Conservation (phyloP, 2,888 invertebrate species). For the Lasioglossum figueresi region DNA sequence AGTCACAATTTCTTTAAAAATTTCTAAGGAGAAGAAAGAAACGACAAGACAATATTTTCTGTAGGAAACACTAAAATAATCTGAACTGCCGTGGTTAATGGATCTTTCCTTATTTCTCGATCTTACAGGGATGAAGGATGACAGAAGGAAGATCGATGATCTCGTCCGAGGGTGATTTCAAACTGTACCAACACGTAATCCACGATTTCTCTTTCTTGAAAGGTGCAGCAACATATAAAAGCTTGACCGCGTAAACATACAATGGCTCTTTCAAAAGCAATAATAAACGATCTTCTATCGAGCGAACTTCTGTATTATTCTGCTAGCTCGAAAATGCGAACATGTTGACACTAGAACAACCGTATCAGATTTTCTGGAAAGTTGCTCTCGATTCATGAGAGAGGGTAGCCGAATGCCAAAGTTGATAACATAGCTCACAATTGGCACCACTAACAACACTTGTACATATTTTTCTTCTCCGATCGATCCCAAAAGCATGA, state of each 20-base stretch:
- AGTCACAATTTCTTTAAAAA: not conserved
- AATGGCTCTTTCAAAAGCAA: not conserved
- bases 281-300: not conserved
- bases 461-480: not conserved
- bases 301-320: not conserved
- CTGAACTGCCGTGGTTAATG: too few relatives aligned
- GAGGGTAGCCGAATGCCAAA: not conserved
- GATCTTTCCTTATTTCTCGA: not conserved
- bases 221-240: not conserved
- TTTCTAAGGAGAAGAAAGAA: not conserved
- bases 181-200: not conserved
- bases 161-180: constrained; percentile 34
- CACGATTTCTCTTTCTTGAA: not conserved
- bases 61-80: not conserved
- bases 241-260: not conserved
- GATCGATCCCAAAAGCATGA: not conserved
- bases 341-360: not conserved
- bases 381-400: not conserved
- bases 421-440: not conserved
- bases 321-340: not conserved
- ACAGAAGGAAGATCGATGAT: not conserved
- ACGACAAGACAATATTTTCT: not conserved
- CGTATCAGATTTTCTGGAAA: not conserved
- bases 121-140: not conserved
- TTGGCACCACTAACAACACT: not conserved